A percentile compares a stretch with the other conserved stretches of the same genome.
These are phyloP conservation scores for Moxostoma hubbsi DNA, from an alignment of 2,797 vertebrate species.

Conservation along the genomic window DNA sequence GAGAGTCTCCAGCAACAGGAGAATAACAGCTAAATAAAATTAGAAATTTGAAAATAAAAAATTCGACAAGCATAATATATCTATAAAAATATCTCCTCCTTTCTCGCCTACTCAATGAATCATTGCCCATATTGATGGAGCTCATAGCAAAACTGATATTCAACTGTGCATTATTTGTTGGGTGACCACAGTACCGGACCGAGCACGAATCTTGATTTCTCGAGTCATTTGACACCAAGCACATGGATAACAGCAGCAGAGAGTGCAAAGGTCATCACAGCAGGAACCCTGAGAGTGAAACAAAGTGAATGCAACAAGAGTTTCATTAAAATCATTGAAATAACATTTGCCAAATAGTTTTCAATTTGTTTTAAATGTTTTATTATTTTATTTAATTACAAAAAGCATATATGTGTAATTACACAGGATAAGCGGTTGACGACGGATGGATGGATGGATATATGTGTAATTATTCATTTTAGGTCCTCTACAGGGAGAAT, in stretches of 20 bases:
- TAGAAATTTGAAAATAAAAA: neutral
- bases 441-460: too few species aligned
- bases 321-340: neutral
- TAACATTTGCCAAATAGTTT: too few species aligned
- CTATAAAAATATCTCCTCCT: too few species aligned
- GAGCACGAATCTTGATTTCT: conserved; percentile 66
- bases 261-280: conserved; percentile 67
- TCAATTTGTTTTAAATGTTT: neutral
- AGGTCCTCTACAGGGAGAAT: too few species aligned
- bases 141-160: neutral
- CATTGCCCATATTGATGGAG: neutral
- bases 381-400: too few species aligned
- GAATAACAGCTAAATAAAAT: neutral
- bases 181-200: conserved; percentile 49
- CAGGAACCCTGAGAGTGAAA: conserved; percentile 67
- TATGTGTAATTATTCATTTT: too few species aligned
- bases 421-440: too few species aligned
- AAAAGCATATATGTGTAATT: too few species aligned
- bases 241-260: conserved; percentile 65
- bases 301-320: neutral
- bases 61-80: neutral
- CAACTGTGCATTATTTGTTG: conserved; percentile 46
- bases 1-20: neutral
- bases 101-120: neutral
- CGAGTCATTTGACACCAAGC: conserved; percentile 77